phyloP scores from a whole-genome alignment of 2,113 vertebrate genomes.

The Dasypus novemcinctus region DNA sequence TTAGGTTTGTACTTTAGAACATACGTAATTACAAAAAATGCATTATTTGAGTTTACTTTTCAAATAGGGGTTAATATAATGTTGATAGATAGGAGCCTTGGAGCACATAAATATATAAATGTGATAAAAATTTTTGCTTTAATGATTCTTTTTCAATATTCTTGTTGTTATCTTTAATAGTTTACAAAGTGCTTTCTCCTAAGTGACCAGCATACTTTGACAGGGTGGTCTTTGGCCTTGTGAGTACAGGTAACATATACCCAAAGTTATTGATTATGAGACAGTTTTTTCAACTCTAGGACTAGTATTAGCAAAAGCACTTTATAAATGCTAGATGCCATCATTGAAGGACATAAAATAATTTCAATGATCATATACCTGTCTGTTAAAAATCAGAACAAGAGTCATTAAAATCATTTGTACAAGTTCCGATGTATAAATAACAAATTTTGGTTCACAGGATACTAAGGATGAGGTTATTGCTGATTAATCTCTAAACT shows the following conservation, averaged over 20 bases:
- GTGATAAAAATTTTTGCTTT: neutral
- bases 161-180: neutral
- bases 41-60: slow-evolving; percentile 5
- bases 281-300: neutral
- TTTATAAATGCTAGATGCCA: neutral
- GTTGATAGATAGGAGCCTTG: neutral
- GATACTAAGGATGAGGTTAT: neutral
- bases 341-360: neutral
- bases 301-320: neutral
- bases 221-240: neutral
- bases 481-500: neutral
- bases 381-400: neutral
- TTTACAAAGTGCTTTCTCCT: neutral
- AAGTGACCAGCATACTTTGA: neutral
- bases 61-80: neutral
- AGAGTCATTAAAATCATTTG: neutral
- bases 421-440: neutral
- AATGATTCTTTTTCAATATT: neutral
- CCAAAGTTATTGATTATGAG: neutral
- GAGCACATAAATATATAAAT: neutral
- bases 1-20: neutral
- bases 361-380: neutral
- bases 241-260: neutral
- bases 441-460: neutral
- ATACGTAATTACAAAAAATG: neutral